phyloP scores from a whole-genome alignment of 2,888 invertebrate genomes.

The Brenthis hecate region DNA sequence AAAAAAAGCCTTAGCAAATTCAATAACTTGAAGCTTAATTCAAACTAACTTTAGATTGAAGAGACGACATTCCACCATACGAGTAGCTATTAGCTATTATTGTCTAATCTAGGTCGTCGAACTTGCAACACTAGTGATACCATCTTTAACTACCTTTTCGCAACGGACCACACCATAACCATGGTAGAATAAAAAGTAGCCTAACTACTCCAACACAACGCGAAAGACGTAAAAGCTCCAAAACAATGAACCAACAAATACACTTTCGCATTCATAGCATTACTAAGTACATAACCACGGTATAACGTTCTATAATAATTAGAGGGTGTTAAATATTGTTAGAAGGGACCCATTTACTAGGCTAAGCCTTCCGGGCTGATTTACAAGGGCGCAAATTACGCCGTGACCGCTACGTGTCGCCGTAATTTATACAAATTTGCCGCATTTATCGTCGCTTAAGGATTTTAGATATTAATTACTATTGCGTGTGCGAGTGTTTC shows the following conservation, averaged over 20 bases:
- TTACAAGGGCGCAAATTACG: slow-evolving; percentile 47
- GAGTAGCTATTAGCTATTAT: no score
- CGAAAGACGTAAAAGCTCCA: no score
- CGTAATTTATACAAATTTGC: slow-evolving; percentile 57
- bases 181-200: no score
- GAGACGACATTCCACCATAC: no score
- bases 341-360: slow-evolving; percentile 35
- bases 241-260: background rate
- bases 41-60: no score
- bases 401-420: slow-evolving; percentile 42
- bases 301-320: slow-evolving; percentile 26
- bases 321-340: slow-evolving; percentile 36
- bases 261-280: slow-evolving; percentile 16
- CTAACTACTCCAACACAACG: no score
- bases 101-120: no score
- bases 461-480: slow-evolving; percentile 39
- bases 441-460: slow-evolving; percentile 47
- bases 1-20: no score
- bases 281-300: slow-evolving; percentile 10
- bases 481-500: slow-evolving; percentile 15
- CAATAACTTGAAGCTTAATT: no score
- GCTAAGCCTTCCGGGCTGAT: slow-evolving; percentile 45
- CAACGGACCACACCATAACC: no score
- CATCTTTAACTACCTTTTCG: no score
- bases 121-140: no score